Conservation (phyloP, 2,113 vertebrate genomes). For the Sceloporus undulatus region DNA sequence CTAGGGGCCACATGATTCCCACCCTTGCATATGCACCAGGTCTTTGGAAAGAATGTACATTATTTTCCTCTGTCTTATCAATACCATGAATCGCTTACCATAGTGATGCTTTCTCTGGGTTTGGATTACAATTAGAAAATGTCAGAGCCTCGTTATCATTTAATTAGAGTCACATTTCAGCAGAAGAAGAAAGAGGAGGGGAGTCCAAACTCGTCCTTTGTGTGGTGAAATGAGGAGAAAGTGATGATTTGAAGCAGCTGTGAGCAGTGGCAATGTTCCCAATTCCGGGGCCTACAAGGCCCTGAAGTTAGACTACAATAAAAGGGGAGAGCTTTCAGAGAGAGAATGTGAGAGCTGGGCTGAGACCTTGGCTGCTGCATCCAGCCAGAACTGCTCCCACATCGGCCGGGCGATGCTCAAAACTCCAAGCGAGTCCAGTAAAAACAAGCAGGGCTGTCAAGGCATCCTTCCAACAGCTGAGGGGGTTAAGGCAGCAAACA, state of each 20-base stretch:
- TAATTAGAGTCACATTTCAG: slow-evolving; percentile 78
- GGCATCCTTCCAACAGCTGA: slow-evolving; percentile 68
- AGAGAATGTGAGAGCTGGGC: slow-evolving; percentile 28
- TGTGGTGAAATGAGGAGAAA: slow-evolving; percentile 71
- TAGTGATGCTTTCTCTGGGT: slow-evolving; percentile 59
- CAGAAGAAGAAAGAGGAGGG: slow-evolving; percentile 59
- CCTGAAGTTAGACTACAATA: accelerated
- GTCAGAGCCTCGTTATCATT: slow-evolving; percentile 79
- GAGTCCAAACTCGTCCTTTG: slow-evolving; percentile 66
- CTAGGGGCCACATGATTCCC: too few species aligned
- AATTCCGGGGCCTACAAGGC: slow-evolving; percentile 26
- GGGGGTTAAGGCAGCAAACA: slow-evolving; percentile 73
- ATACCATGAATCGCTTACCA: slow-evolving; percentile 64
- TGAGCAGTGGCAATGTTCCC: slow-evolving; percentile 31
- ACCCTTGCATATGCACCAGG: not conserved
- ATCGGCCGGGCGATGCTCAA: slow-evolving; percentile 41
- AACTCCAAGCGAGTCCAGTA: slow-evolving; percentile 52
- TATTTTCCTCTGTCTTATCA: slow-evolving; percentile 60
- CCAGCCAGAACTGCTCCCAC: slow-evolving; percentile 64
- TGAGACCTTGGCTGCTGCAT: slow-evolving; percentile 52
- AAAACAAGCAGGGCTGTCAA: slow-evolving; percentile 71
- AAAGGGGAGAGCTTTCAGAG: slow-evolving; percentile 7
- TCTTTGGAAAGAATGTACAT: not conserved
- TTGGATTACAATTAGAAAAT: slow-evolving; percentile 78
- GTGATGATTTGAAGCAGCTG: slow-evolving; percentile 77